Evolutionary conservation across 2,113 vertebrate genomes (phyloP), one percentile per base, ranked within the genome.

Genomic region (Nothobranchius furzeri): DNA sequence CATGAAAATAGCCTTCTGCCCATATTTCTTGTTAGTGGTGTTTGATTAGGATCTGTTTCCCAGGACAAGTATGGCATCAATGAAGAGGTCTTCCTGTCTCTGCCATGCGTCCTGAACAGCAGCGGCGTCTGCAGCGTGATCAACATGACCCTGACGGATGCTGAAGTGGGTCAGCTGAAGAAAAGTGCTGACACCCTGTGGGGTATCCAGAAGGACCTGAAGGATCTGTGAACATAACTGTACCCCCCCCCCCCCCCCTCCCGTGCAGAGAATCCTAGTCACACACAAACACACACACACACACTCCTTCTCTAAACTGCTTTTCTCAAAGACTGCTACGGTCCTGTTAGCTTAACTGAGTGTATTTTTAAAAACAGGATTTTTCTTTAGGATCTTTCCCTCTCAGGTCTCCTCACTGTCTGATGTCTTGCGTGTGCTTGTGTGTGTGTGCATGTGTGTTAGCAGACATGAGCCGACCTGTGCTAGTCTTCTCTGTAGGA

Each of bases 191-290:
- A 95, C 11, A 98, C 97, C 0, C 83, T 99, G 82, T 99, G 96
- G 96, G 85, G 72, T 48, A 96, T 98, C 91, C 96, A 99, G 92
- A 98, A 95, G 72, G 97, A 98, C 79, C 89, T 99, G 2, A 96
- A 96, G 79, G 96, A 99, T 68, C 83, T 99, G 77, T 98, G 70
- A 87, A 40, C 54, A 4, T 30, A 30, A 30, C 30, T 30, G 30
- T 30, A 30, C 30, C 1, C 30, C 2, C 30, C 30, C 49, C 4
- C 35, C 2, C 3, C 17, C 6, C 7, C 1, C 30, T 13, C 1
- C 30, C 12, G 36, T 48, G 60, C 64, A 58, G 45, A 40, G 60
- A 36, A n/a, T 64, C 70, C 64, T 9, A n/a, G n/a, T n/a, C n/a
- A 60, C n/a, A 10, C 1, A 56, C 25, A 30, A 15, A 11, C 65